Evolutionary conservation across 2,888 invertebrate genomes (phyloP), one percentile per base, ranked within the genome.

Genomic region (Harmothoe impar): DNA sequence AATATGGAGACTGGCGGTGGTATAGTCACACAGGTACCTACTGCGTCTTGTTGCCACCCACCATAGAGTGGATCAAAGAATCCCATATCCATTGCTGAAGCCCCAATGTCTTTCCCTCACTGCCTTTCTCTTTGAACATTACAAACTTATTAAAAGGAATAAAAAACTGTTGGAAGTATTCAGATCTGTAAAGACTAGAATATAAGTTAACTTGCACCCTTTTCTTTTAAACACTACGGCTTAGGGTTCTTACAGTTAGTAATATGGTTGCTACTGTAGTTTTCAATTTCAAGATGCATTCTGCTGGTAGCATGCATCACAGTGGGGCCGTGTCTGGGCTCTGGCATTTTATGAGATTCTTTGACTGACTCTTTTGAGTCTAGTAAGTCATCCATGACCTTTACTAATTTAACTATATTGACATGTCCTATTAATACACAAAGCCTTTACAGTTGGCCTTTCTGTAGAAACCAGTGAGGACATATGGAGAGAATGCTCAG

Each of bases 361-460:
- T 72, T 72, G 72, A 29, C 3, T 17, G 72, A 72, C 31, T 72
- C 62, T 72, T 72, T 5, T 0, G 31, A 72, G 72, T 72, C 25
- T 29, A 17, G 72, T 17, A 3, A 25, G 72, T 25, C 25, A 72
- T 29, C n/a, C 23, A 68, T 68, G 17, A 68, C n/a, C 68, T 68
- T 68, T 7, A n/a, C 68, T 29, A 29, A 72, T 25, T 72, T 72
- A 72, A 5, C 3, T n/a, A 20, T 25, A 29, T 72, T 72, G 10
- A 43, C n/a, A n/a, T n/a, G 68, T 20, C 68, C 62, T 62, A 62
- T 62, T 81, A 0, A 33, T 81, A 43, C 33, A 43, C 33, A 35
- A 81, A 81, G 81, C 81, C 81, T 35, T 81, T n/a, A 7, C 35
- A 35, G 33, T 43, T 35, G 31, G 81, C 81, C 81, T 81, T 81